Base-by-base conservation (phyloP, 2,797 vertebrate genomes). In the Diplodus sargus region DNA sequence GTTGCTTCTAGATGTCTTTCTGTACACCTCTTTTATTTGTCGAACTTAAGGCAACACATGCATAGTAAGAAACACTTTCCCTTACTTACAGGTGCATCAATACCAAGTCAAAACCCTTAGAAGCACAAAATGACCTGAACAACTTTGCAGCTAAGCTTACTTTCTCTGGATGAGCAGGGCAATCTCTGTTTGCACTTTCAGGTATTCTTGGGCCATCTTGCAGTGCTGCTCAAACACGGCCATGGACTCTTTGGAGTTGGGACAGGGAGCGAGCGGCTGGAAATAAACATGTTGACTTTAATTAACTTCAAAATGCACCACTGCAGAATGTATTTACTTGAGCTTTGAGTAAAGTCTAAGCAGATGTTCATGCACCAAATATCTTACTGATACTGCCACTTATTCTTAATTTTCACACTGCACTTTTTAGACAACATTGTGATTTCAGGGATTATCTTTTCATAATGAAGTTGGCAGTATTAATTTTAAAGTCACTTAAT, bases 211-310 rank as follows among this genome's bases (percentile, higher is more conserved):
- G 76, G 98, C 98, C 98, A 99, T 99, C 95, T 99, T 99, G 94
- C 98, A 99, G 93, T 99, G 98, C 90, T 99, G 98, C 91, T 99
- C 98, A 92, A 99, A 99, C 85, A 99, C 98, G 66, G 98, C 97
- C 98, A 99, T 99, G 84, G 98, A 99, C 94, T 99, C 98, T 96
- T 99, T 99, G 91, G 98, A 99, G 96, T 99, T 99, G 83, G 98
- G 98, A 90, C 98, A 99, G 0, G 98, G 98, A 90, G 98, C 97
- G 63, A 99, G 95, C 76, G 98, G 98, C 98, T 99, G 95, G 72
- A 95, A 95, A 93, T 85, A 93, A 91, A 74, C 25, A 86, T 4
- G 20, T 45, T 61, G 58, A 30, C 14, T 90, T 93, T 82, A 94
- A 91, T 77, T 78, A 67, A 81, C 93, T 90, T 79, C 59, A 90